A percentile compares a stretch with the other conserved stretches of the same genome.
Conservation (phyloP, 2,113 vertebrate genomes). For the Physeter macrocephalus region DNA sequence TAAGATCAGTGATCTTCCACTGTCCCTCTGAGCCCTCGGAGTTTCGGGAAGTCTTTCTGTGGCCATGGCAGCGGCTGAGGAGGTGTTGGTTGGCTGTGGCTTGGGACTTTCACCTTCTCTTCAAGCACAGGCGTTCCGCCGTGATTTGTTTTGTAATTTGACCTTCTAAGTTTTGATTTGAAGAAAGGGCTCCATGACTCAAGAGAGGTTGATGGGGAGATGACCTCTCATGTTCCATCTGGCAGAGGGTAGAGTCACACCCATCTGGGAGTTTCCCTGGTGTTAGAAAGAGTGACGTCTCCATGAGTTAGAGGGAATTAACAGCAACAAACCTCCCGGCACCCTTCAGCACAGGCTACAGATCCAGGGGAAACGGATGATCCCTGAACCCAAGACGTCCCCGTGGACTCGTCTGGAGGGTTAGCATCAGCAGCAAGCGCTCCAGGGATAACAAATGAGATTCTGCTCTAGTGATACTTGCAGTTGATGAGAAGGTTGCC, state of each 20-base stretch:
- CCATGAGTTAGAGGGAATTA: background rate
- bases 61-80: too few species aligned
- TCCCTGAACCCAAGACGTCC: background rate
- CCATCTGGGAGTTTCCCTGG: background rate
- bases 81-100: too few species aligned
- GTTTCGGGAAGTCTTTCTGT: background rate
- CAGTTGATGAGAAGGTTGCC: background rate
- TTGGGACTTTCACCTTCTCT: background rate
- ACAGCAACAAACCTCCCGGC: background rate
- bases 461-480: background rate
- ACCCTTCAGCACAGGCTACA: background rate
- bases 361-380: background rate
- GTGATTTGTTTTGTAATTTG: background rate
- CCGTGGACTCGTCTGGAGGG: background rate
- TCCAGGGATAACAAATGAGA: background rate
- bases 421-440: background rate
- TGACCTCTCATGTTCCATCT: background rate
- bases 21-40: accelerated
- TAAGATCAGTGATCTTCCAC: background rate
- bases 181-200: background rate
- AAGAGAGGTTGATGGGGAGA: background rate
- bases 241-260: background rate
- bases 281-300: background rate
- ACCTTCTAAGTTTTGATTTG: background rate
- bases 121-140: background rate